A percentile compares a stretch with the other conserved stretches of the same genome.
phyloP scores from a whole-genome alignment of 2,888 invertebrate genomes.

The Drosophila putrida region DNA sequence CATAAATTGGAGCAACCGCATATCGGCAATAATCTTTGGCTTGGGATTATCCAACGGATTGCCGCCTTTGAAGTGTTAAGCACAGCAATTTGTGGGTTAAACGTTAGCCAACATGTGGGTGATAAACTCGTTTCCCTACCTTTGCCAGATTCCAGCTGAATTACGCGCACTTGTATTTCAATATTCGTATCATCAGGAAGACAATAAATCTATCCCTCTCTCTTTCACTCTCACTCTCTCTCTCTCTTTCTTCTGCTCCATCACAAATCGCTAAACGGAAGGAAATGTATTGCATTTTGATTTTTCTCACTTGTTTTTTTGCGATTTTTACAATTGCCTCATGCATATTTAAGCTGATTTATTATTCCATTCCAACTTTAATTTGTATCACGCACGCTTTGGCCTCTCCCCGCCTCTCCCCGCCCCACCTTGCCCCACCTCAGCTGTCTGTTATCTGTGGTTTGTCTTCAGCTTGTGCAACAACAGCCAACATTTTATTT shows the following conservation, averaged over 20 bases:
- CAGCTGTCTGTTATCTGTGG: slow-evolving; percentile 22
- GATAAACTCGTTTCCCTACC: slow-evolving; percentile 20
- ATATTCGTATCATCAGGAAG: slow-evolving; percentile 41
- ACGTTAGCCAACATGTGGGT: slow-evolving; percentile 19
- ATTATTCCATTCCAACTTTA: slow-evolving; percentile 63
- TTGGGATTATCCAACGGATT: slow-evolving; percentile 28
- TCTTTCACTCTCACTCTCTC: not conserved
- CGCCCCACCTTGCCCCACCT: not conserved
- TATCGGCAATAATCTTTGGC: slow-evolving; percentile 26
- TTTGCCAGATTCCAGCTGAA: not conserved
- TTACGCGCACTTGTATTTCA: slow-evolving; percentile 8
- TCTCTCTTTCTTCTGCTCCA: not conserved
- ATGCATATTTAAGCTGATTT: slow-evolving; percentile 72
- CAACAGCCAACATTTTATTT: slow-evolving; percentile 38
- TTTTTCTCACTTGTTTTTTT: slow-evolving; percentile 47
- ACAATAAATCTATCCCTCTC: not conserved
- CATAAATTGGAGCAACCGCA: slow-evolving; percentile 57
- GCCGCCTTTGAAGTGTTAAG: slow-evolving; percentile 45
- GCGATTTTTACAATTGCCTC: slow-evolving; percentile 35
- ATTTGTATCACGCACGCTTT: slow-evolving; percentile 72
- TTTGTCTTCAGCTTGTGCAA: slow-evolving; percentile 59
- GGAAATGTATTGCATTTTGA: slow-evolving; percentile 70
- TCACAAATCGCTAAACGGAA: slow-evolving; percentile 64
- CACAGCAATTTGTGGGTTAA: slow-evolving; percentile 34
- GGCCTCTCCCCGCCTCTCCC: slow-evolving; percentile 1